A percentile compares a stretch with the other conserved stretches of the same genome.
Conservation (phyloP, 1,140 invertebrate species). For the Lanistes nyassanus region DNA sequence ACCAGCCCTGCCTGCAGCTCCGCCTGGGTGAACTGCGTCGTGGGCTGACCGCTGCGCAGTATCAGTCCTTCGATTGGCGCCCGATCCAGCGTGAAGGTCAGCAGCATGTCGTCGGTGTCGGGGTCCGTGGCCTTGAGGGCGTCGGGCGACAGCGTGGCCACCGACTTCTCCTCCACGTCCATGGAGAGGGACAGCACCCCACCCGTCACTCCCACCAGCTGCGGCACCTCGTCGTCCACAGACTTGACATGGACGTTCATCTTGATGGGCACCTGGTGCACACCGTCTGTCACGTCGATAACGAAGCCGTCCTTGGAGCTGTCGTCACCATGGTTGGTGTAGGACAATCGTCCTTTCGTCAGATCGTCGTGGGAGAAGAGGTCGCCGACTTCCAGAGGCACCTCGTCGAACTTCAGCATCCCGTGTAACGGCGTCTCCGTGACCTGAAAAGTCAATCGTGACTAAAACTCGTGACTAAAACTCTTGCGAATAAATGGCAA, state of each 20-base stretch:
- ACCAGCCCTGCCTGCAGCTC: constrained; percentile 57
- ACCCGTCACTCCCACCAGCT: constrained; percentile 41
- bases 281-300: constrained; percentile 66
- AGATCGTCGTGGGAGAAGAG: constrained; percentile 59
- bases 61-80: constrained; percentile 58
- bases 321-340: constrained; percentile 60
- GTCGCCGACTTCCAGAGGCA: constrained; percentile 52
- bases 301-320: constrained; percentile 56
- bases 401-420: constrained; percentile 19
- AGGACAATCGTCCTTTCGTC: constrained; percentile 53
- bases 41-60: constrained; percentile 44
- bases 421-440: constrained; percentile 48
- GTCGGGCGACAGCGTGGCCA: constrained; percentile 45
- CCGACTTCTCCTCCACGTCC: constrained; percentile 56
- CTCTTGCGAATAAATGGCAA: too few relatives aligned
- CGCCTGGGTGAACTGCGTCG: constrained; percentile 60
- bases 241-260: constrained; percentile 57
- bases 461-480: too few relatives aligned
- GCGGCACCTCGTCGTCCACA: constrained; percentile 64
- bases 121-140: constrained; percentile 59
- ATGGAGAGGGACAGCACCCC: constrained; percentile 49
- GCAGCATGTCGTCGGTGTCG: constrained; percentile 56
- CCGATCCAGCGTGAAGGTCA: constrained; percentile 58
- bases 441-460: constrained; percentile 35
- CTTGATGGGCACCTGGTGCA: constrained; percentile 61